These are phyloP conservation scores for Protophormia terraenovae DNA, from an alignment of 2,888 invertebrate species.

Conservation along the genomic window DNA sequence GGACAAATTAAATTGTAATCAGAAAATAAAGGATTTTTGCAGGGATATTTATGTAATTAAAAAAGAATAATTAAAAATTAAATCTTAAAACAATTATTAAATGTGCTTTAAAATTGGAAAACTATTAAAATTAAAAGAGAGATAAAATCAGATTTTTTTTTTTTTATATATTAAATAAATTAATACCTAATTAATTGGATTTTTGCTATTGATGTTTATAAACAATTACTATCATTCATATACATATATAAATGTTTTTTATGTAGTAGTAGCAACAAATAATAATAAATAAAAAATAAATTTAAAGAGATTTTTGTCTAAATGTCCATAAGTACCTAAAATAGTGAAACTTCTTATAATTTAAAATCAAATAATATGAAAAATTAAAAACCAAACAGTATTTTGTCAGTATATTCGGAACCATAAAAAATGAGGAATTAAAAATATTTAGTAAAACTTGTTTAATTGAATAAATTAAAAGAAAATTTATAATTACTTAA, in stretches of 20 bases:
- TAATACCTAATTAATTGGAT: not conserved
- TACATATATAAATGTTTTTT: slow-evolving; percentile 38
- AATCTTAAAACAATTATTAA: slow-evolving; percentile 54
- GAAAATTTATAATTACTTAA: not conserved
- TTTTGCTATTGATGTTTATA: slow-evolving; percentile 33
- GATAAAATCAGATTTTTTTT: not conserved
- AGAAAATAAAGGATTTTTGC: slow-evolving; percentile 45
- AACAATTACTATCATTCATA: not conserved
- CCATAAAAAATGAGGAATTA: not conserved
- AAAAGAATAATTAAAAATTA: not conserved
- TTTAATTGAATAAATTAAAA: not conserved
- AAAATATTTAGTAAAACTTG: not conserved
- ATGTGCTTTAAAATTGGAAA: slow-evolving; percentile 48
- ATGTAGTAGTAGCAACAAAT: not conserved
- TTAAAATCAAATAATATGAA: not conserved
- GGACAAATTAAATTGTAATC: not conserved
- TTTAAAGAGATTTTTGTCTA: slow-evolving; percentile 24
- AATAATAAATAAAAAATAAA: not conserved
- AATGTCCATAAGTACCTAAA: slow-evolving; percentile 63
- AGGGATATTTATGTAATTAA: slow-evolving; percentile 46
- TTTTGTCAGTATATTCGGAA: slow-evolving; percentile 29
- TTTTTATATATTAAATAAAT: too few species aligned
- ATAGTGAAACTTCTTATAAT: slow-evolving; percentile 32
- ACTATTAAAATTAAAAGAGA: not conserved
- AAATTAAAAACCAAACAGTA: slow-evolving; percentile 29